Base-by-base conservation (phyloP, 2,888 invertebrate species). In the Caenorhabditis macrosperma region DNA sequence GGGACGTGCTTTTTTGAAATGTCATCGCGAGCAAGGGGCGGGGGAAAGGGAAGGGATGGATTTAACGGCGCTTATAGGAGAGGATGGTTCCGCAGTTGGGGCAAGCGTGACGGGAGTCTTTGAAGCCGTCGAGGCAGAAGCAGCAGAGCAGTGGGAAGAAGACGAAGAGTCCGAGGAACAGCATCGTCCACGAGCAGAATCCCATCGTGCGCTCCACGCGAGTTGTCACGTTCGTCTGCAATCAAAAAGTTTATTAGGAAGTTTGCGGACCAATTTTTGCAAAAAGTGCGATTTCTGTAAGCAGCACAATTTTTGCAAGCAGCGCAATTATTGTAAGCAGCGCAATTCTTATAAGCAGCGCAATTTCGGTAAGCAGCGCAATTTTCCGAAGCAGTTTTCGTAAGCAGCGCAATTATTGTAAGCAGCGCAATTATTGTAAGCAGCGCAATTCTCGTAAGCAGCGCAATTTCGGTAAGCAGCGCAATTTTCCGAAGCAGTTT, bases 141-240 rank as follows among this genome's bases (percentile, higher is more conserved):
- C 81, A 81, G 59, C 72, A 78, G 12, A 81, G 69, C 17, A 78
- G 68, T 24, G 77, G 77, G 57, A 64, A 78, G 69, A 77, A 77
- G 55, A 81, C 59, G 68, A 81, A 78, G 59, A 81, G 57, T 2
- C 80, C 80, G 9, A 81, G 44, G 44, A 76, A 72, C 38, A 81
- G 63, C 71, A 76, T 76, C 9, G 61, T 59, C 80, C 80, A 81
- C 5, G 80, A 81, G 71, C 80, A 81, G 72, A 76, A 81, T 10
- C 80, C 80, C 80, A 81, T 81, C 28, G 50, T 41, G 12, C 68
- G 61, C 20, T 76, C 67, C 26, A 76, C 71, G 9, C 57, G 55
- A 0, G 80, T 81, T 28, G 12, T 17, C 20, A 81, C 76, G n/a
- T 38, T 55, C 15, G 17, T 52, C 80, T 80, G 80, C 0, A 74